A percentile compares a stretch with the other conserved stretches of the same genome.
Conservation (phyloP, 2,113 vertebrate species). For the Hemichromis elongatus region DNA sequence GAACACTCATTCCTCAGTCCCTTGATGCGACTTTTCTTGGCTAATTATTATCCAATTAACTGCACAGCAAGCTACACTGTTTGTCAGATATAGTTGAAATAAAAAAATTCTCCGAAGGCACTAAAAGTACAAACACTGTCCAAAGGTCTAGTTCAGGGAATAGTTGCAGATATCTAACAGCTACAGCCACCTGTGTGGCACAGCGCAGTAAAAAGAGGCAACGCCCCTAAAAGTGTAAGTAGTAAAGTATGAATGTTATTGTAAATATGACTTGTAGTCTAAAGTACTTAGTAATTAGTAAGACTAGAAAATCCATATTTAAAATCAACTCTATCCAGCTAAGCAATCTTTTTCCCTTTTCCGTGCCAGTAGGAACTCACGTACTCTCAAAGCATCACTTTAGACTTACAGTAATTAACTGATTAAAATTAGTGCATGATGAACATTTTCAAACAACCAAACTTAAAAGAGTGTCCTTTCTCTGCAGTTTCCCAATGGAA, state of each 20-base stretch:
- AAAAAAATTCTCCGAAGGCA: too few relatives aligned
- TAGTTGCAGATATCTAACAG: too few relatives aligned
- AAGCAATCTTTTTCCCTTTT: neutral
- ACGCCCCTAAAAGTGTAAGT: neutral
- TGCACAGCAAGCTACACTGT: too few relatives aligned
- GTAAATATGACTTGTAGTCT: neutral
- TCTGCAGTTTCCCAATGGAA: constrained; percentile 82
- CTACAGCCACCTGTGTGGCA: too few relatives aligned
- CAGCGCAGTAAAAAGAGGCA: too few relatives aligned
- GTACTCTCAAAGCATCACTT: neutral
- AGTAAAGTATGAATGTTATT: neutral
- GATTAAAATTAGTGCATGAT: neutral
- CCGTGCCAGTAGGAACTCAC: neutral
- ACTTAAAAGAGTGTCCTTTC: neutral
- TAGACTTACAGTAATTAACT: neutral
- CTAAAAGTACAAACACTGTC: too few relatives aligned
- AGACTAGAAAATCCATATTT: neutral
- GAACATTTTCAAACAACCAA: neutral
- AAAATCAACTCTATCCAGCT: neutral
- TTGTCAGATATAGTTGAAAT: too few relatives aligned
- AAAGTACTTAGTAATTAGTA: neutral
- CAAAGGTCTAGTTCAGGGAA: too few relatives aligned
- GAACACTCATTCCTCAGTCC: neutral
- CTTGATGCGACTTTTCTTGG: too few relatives aligned
- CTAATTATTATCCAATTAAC: too few relatives aligned